These are phyloP conservation scores for Hymenochirus boettgeri DNA, from an alignment of 2,113 vertebrate genomes.

Conservation along the genomic window DNA sequence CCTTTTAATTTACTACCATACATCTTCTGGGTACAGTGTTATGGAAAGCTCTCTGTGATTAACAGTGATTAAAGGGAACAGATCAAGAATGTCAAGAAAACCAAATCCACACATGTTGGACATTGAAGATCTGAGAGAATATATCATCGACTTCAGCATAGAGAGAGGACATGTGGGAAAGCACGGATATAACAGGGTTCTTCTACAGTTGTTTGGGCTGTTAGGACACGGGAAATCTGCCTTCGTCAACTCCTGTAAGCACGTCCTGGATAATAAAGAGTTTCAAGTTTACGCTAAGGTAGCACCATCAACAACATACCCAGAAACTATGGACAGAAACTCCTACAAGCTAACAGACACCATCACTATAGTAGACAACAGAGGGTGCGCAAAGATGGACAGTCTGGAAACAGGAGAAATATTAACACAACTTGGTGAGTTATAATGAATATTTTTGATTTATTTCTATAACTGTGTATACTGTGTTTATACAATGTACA, in stretches of 20 bases:
- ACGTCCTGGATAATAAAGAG: neutral
- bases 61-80: too few species aligned
- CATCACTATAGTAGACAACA: neutral
- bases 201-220: slow-evolving; percentile 26
- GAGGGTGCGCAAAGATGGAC: neutral
- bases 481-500: too few species aligned
- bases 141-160: slow-evolving; percentile 12
- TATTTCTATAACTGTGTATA: too few species aligned
- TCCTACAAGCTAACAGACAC: neutral
- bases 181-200: slow-evolving; percentile 17
- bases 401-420: too few species aligned
- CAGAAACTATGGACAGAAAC: neutral
- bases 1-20: too few species aligned
- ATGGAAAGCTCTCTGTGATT: too few species aligned
- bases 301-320: too few species aligned
- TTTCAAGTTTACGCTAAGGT: neutral
- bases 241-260: slow-evolving; percentile 27
- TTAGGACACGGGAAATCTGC: slow-evolving; percentile 19
- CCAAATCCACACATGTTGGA: too few species aligned
- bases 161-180: neutral
- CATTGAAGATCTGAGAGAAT: neutral
- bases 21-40: too few species aligned
- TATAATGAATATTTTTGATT: too few species aligned
- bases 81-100: too few species aligned
- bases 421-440: too few species aligned